Conservation (phyloP, 2,113 vertebrate genomes). For the Meriones unguiculatus region DNA sequence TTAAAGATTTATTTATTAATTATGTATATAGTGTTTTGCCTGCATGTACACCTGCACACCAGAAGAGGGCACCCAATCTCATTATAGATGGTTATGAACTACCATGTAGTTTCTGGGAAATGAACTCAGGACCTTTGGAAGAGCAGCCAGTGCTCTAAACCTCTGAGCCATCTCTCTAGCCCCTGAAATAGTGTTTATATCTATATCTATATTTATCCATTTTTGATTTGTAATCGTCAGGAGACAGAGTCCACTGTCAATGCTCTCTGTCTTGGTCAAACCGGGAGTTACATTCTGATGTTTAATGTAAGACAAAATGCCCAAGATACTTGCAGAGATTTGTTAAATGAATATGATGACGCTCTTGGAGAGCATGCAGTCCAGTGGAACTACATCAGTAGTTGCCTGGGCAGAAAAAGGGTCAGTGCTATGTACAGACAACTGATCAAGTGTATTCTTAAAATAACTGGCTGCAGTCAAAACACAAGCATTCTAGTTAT, state of each 20-base stretch:
- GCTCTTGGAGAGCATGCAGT: neutral
- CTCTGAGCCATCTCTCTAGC: no score
- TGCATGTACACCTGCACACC: no score
- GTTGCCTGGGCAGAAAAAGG: neutral
- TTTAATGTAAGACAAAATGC: conserved; percentile 21
- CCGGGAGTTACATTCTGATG: conserved; percentile 16
- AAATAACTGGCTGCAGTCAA: conserved; percentile 67
- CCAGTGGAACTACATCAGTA: neutral
- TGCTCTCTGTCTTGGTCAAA: neutral
- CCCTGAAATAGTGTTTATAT: neutral
- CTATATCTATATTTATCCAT: neutral
- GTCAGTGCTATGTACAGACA: conserved; percentile 56
- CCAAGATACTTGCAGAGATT: conserved; percentile 16
- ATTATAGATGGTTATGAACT: no score
- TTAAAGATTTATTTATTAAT: no score
- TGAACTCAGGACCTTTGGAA: no score
- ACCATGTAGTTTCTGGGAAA: no score
- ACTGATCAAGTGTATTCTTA: conserved; percentile 63
- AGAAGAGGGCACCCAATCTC: no score
- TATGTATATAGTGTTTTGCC: no score
- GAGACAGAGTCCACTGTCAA: neutral
- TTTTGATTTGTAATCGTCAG: conserved; percentile 4
- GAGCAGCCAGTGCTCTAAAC: no score
- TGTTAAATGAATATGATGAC: conserved; percentile 43
- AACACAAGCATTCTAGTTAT: conserved; percentile 64